Conservation (phyloP, 2,888 invertebrate species). For the Ferdinandea cuprea region DNA sequence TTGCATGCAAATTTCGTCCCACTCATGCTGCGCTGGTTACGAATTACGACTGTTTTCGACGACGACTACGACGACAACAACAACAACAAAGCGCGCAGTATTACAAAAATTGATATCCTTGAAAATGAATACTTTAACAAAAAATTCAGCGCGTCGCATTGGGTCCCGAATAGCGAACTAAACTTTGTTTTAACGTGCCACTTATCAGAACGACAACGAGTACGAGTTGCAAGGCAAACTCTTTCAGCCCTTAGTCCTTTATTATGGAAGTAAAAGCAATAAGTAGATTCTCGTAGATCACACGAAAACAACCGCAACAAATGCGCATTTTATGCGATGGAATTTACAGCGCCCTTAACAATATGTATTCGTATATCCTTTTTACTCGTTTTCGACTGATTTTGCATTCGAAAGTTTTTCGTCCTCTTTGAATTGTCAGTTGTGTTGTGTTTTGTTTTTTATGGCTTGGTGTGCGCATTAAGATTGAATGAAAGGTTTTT, state of each 20-base stretch:
- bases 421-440: conserved; percentile 25
- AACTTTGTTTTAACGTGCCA: conserved; percentile 7
- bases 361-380: too few species aligned
- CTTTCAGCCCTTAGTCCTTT: background rate
- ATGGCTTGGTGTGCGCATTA: conserved; percentile 31
- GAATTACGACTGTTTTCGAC: conserved; percentile 6
- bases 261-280: background rate
- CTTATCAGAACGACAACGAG: background rate
- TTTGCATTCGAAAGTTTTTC: conserved; percentile 50
- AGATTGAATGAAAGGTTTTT: conserved; percentile 34
- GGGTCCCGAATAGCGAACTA: conserved; percentile 1
- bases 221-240: background rate
- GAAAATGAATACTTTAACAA: conserved; percentile 15
- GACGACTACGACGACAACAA: too few species aligned
- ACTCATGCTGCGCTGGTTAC: conserved; percentile 3
- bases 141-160: conserved; percentile 23
- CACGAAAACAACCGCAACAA: conserved; percentile 44
- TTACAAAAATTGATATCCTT: conserved; percentile 1
- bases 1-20: conserved; percentile 42
- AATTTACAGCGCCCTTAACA: conserved; percentile 44
- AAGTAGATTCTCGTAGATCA: conserved; percentile 26
- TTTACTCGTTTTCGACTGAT: conserved; percentile 41
- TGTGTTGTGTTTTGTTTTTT: conserved; percentile 11
- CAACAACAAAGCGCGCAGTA: too few species aligned
- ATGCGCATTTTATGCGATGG: conserved; percentile 56